Conservation (phyloP, 2,888 invertebrate genomes). For the Troilus luridus region DNA sequence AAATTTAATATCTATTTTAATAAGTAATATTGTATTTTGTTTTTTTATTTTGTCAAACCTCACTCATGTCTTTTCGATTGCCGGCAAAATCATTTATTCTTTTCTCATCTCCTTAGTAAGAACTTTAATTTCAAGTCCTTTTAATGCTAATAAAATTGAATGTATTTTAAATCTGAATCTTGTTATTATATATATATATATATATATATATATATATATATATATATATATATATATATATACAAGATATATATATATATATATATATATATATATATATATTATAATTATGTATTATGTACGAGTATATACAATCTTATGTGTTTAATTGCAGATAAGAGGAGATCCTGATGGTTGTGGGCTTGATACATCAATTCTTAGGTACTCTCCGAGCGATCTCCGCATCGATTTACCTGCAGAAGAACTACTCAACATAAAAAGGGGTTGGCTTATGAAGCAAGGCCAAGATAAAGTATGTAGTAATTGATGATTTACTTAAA, state of each 20-base stretch:
- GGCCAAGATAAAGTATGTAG: constrained; percentile 68
- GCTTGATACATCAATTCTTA: constrained; percentile 72
- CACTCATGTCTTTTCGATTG: too few species aligned
- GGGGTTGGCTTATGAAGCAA: constrained; percentile 92
- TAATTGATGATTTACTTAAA: not conserved
- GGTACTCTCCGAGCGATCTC: constrained; percentile 73
- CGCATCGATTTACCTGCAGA: constrained; percentile 82
- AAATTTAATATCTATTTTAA: too few species aligned
- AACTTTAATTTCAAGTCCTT: not conserved
- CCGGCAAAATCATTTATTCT: too few species aligned
- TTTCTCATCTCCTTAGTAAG: not conserved
- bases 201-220: too few species aligned
- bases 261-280: too few species aligned
- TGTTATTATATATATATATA: not conserved
- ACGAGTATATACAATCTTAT: not conserved
- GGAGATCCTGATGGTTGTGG: constrained; percentile 86
- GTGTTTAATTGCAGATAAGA: constrained; percentile 73
- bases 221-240: too few species aligned
- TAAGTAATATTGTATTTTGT: too few species aligned
- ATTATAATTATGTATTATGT: too few species aligned
- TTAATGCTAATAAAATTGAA: not conserved
- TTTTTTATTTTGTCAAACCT: too few species aligned
- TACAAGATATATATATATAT: too few species aligned
- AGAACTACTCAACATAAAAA: constrained; percentile 86
- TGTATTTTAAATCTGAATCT: not conserved